A percentile compares a stretch with the other conserved stretches of the same genome.
phyloP scores from a whole-genome alignment of 2,888 invertebrate species.

The Drosophila niveifrons region DNA sequence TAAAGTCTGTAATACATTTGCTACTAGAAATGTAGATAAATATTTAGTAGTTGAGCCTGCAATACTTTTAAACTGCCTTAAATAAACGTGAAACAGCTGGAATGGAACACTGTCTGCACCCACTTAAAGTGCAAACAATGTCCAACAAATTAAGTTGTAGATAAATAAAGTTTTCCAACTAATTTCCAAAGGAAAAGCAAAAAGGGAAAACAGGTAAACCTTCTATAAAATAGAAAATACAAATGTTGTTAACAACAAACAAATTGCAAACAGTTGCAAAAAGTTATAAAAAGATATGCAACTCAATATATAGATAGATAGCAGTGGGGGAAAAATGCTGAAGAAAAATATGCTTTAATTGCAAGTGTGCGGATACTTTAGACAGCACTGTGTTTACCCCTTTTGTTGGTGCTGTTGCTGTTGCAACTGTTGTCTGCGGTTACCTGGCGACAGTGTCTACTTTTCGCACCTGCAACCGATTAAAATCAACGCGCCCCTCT shows the following conservation, averaged over 20 bases:
- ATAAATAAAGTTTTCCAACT: slow-evolving; percentile 11
- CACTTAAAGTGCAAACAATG: neutral
- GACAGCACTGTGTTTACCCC: slow-evolving; percentile 19
- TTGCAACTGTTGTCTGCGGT: slow-evolving; percentile 42
- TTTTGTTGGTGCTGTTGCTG: neutral
- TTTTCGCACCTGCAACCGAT: slow-evolving; percentile 69
- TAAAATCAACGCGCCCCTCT: slow-evolving; percentile 28
- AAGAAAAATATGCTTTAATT: slow-evolving; percentile 20
- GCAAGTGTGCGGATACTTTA: slow-evolving; percentile 11
- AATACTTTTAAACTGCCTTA: no score
- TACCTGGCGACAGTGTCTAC: slow-evolving; percentile 42
- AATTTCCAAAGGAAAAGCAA: neutral
- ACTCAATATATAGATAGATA: slow-evolving; percentile 8
- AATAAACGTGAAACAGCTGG: neutral
- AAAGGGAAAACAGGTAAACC: neutral
- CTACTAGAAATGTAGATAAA: no score
- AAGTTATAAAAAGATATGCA: neutral
- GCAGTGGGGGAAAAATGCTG: slow-evolving; percentile 4
- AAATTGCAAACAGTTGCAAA: slow-evolving; percentile 3
- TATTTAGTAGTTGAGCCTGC: no score
- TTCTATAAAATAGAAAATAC: slow-evolving; percentile 1
- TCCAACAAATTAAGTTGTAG: neutral
- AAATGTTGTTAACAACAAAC: slow-evolving; percentile 3
- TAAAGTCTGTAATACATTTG: no score
- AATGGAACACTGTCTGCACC: neutral